Percentiles rank a stretch among this genome's conserved stretches.
phyloP scores from a whole-genome alignment of 2,888 invertebrate genomes.

The Nomada fucata region DNA sequence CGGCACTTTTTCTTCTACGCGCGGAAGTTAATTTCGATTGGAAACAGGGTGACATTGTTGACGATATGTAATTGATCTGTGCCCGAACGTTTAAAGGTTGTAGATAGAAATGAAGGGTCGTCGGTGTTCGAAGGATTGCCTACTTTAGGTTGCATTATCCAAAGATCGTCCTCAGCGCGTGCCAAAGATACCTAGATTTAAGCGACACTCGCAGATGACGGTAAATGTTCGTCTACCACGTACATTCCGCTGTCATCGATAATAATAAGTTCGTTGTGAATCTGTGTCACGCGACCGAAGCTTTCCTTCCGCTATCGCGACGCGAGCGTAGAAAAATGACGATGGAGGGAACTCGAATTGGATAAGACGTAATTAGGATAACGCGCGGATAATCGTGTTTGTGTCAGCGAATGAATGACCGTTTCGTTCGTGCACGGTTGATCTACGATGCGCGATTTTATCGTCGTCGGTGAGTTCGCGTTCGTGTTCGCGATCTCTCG shows the following conservation, averaged over 20 bases:
- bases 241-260: slow-evolving; percentile 29
- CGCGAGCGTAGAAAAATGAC: not conserved
- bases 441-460: not conserved
- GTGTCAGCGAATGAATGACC: not conserved
- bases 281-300: slow-evolving; percentile 19
- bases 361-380: slow-evolving; percentile 47
- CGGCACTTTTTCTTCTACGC: not conserved
- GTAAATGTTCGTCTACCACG: not conserved
- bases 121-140: too few relatives aligned
- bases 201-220: not conserved
- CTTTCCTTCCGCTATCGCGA: not conserved
- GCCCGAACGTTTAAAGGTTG: too few relatives aligned
- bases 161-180: not conserved
- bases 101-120: too few relatives aligned
- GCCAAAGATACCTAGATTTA: not conserved
- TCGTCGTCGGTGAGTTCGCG: not conserved
- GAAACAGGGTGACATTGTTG: too few relatives aligned
- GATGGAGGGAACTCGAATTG: not conserved
- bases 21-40: not conserved
- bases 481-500: too few relatives aligned
- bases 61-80: too few relatives aligned
- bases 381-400: slow-evolving; percentile 27
- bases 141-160: not conserved
- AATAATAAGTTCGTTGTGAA: slow-evolving; percentile 38
- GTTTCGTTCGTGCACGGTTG: not conserved